phyloP scores from a whole-genome alignment of 2,797 vertebrate species.

The Leptoclinus maculatus region DNA sequence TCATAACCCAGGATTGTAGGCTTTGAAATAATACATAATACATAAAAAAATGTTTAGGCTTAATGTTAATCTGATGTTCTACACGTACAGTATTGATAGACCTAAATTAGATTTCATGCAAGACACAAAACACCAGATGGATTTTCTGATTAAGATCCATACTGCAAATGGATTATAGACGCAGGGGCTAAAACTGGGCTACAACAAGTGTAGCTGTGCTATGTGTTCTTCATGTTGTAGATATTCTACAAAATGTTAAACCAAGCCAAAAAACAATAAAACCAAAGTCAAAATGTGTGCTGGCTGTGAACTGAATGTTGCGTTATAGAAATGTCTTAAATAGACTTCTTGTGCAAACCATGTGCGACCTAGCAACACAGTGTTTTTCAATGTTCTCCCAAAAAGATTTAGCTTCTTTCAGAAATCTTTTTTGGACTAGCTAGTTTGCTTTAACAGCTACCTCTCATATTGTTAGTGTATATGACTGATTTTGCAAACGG shows the following conservation, averaged over 20 bases:
- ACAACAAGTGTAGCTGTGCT: background rate
- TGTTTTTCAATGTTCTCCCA: background rate
- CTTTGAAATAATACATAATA: constrained; percentile 67
- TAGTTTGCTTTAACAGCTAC: background rate
- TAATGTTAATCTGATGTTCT: constrained; percentile 49
- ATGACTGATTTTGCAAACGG: background rate
- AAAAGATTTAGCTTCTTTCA: background rate
- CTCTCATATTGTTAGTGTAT: background rate
- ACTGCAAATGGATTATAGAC: constrained; percentile 6
- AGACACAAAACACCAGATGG: background rate
- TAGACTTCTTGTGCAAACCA: background rate
- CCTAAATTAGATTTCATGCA: constrained; percentile 5
- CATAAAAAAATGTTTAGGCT: constrained; percentile 53
- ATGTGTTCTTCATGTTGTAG: background rate
- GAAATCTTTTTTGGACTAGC: background rate
- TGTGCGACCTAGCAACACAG: background rate
- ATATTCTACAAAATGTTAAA: background rate
- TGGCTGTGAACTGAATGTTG: background rate
- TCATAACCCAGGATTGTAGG: constrained; percentile 71
- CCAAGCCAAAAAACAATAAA: background rate
- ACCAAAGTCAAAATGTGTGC: background rate
- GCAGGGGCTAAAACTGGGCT: background rate
- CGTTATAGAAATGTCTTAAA: background rate
- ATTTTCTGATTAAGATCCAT: background rate
- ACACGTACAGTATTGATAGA: background rate